Conservation (phyloP, 2,888 invertebrate species). For the Allygus modestus region DNA sequence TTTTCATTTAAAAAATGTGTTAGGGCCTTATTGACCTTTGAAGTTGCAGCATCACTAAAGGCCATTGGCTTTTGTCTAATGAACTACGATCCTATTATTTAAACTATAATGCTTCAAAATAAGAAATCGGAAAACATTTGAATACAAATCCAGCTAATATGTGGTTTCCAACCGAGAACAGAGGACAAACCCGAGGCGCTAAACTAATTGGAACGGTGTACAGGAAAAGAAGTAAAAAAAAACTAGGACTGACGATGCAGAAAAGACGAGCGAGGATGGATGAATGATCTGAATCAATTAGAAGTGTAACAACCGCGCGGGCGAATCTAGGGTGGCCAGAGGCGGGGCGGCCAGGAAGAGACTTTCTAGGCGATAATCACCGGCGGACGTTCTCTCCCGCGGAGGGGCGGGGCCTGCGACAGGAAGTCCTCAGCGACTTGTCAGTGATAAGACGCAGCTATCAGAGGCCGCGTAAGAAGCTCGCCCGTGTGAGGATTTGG, state of each 20-base stretch:
- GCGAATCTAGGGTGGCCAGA: conserved; percentile 55
- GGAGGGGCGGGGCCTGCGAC: neutral
- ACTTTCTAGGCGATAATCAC: conserved; percentile 45
- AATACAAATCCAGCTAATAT: too few relatives aligned
- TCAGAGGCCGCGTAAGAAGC: too few relatives aligned
- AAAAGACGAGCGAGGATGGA: conserved; percentile 13
- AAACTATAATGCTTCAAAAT: too few relatives aligned
- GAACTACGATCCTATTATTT: too few relatives aligned
- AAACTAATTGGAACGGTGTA: conserved; percentile 36
- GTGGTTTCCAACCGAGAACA: neutral
- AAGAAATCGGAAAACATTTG: too few relatives aligned
- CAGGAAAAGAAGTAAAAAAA: conserved; percentile 29
- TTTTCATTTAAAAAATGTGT: too few relatives aligned
- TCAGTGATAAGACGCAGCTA: neutral
- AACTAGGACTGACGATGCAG: conserved; percentile 31
- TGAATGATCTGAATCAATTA: conserved; percentile 55
- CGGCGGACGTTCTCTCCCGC: conserved; percentile 37
- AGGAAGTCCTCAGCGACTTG: neutral
- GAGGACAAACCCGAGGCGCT: neutral
- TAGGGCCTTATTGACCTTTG: too few relatives aligned
- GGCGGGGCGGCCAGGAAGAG: conserved; percentile 36
- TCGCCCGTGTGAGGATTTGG: too few relatives aligned
- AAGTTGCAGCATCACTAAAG: too few relatives aligned
- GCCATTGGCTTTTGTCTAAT: too few relatives aligned
- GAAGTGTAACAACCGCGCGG: conserved; percentile 12